A percentile compares a stretch with the other conserved stretches of the same genome.
phyloP scores from a whole-genome alignment of 2,888 invertebrate species.

The Malacosoma neustria region DNA sequence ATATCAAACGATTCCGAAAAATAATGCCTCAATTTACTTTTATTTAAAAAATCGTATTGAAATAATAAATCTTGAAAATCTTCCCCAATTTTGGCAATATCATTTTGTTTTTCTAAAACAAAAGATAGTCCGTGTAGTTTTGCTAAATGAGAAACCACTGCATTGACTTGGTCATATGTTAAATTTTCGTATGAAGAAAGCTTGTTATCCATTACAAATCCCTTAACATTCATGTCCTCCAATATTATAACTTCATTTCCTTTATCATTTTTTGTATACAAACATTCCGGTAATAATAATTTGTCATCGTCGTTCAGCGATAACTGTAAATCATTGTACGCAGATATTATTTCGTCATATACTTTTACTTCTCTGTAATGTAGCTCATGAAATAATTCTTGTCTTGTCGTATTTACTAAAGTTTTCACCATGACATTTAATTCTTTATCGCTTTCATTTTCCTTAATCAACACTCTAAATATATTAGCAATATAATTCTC shows the following conservation, averaged over 20 bases:
- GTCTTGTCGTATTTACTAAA: slow-evolving; percentile 45
- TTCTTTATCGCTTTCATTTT: slow-evolving; percentile 24
- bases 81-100: slow-evolving; percentile 22
- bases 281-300: slow-evolving; percentile 38
- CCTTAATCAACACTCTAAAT: slow-evolving; percentile 45
- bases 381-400: slow-evolving; percentile 47
- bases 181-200: slow-evolving; percentile 30
- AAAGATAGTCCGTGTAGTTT: slow-evolving; percentile 54
- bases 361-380: slow-evolving; percentile 50
- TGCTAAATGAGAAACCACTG: slow-evolving; percentile 41
- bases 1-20: slow-evolving; percentile 46
- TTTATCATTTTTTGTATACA: slow-evolving; percentile 30
- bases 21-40: slow-evolving; percentile 45
- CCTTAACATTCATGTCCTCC: slow-evolving; percentile 40
- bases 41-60: slow-evolving; percentile 41
- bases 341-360: slow-evolving; percentile 36
- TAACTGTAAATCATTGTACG: slow-evolving; percentile 35
- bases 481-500: slow-evolving; percentile 52
- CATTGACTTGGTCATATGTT: slow-evolving; percentile 27
- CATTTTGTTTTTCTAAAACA: slow-evolving; percentile 27
- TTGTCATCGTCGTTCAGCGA: slow-evolving; percentile 22
- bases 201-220: slow-evolving; percentile 36
- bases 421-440: slow-evolving; percentile 53
- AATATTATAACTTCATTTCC: slow-evolving; percentile 49
- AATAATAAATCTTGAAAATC: slow-evolving; percentile 46